phyloP scores from a whole-genome alignment of 64 coral and sea anemone species.

The Catalaphyllia jardinei region DNA sequence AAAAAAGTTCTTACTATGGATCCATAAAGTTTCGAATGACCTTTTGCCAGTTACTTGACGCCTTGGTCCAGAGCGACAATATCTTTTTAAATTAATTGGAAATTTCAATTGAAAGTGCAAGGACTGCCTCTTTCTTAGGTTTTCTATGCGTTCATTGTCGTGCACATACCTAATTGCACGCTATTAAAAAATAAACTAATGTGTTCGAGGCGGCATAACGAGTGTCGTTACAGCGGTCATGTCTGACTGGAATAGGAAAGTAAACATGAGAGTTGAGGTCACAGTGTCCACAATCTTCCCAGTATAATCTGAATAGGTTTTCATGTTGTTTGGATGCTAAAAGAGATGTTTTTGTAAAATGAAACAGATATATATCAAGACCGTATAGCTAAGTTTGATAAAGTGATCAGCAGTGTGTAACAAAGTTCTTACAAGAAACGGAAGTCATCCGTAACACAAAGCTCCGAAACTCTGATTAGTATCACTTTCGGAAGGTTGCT shows the following conservation, averaged over 20 bases:
- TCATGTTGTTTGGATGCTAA: no score
- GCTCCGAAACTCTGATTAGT: no score
- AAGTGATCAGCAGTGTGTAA: no score
- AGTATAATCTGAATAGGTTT: no score
- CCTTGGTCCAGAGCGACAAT: neutral
- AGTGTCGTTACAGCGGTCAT: neutral
- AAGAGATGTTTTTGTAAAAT: no score
- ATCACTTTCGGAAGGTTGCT: no score
- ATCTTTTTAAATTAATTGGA: conserved; percentile 25
- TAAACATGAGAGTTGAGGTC: no score
- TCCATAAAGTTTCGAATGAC: neutral
- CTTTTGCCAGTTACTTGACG: neutral
- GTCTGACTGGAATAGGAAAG: neutral
- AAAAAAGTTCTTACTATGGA: neutral
- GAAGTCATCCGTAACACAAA: no score
- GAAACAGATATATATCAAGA: no score
- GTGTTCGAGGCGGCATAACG: neutral
- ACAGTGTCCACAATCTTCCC: no score
- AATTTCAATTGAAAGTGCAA: neutral
- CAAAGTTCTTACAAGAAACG: no score
- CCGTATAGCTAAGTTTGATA: no score
- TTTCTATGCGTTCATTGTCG: neutral
- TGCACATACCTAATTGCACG: neutral
- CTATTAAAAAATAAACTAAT: neutral
- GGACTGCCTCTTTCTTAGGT: neutral